A percentile compares a stretch with the other conserved stretches of the same genome.
phyloP scores from a whole-genome alignment of 2,888 invertebrate genomes.

The Apotomis betuletana region DNA sequence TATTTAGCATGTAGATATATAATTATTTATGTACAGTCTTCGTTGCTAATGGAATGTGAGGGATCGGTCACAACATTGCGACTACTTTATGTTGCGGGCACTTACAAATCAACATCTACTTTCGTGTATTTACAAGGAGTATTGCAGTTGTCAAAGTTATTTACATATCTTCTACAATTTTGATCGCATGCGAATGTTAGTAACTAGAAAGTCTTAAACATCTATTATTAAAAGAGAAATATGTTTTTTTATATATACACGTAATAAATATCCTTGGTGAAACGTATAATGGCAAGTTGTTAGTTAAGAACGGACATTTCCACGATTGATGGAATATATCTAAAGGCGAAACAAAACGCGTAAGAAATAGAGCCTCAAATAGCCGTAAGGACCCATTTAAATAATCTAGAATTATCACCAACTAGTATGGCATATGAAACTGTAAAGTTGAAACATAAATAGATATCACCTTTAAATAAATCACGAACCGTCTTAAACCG shows the following conservation, averaged over 20 bases:
- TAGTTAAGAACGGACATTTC: slow-evolving; percentile 70
- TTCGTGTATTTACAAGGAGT: slow-evolving; percentile 74
- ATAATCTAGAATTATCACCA: slow-evolving; percentile 65
- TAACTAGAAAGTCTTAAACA: slow-evolving; percentile 62
- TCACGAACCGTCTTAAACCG: slow-evolving; percentile 76
- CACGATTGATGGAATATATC: slow-evolving; percentile 60
- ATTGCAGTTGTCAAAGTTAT: slow-evolving; percentile 59
- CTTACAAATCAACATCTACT: slow-evolving; percentile 49
- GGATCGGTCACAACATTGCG: slow-evolving; percentile 4
- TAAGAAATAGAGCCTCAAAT: slow-evolving; percentile 68
- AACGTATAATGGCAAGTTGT: slow-evolving; percentile 81
- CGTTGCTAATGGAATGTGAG: slow-evolving; percentile 54
- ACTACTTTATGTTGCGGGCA: not conserved
- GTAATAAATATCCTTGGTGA: slow-evolving; percentile 81
- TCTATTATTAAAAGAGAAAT: slow-evolving; percentile 55
- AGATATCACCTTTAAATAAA: slow-evolving; percentile 75
- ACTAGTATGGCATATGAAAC: slow-evolving; percentile 77
- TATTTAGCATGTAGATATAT: slow-evolving; percentile 52
- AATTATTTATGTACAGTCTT: slow-evolving; percentile 72
- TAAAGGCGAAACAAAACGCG: slow-evolving; percentile 39
- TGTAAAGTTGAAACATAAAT: slow-evolving; percentile 63
- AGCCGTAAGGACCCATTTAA: slow-evolving; percentile 66
- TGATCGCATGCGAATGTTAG: slow-evolving; percentile 63
- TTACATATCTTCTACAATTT: slow-evolving; percentile 61
- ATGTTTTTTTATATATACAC: slow-evolving; percentile 73